phyloP scores from a whole-genome alignment of 2,888 invertebrate species.

The Pammene fasciana region DNA sequence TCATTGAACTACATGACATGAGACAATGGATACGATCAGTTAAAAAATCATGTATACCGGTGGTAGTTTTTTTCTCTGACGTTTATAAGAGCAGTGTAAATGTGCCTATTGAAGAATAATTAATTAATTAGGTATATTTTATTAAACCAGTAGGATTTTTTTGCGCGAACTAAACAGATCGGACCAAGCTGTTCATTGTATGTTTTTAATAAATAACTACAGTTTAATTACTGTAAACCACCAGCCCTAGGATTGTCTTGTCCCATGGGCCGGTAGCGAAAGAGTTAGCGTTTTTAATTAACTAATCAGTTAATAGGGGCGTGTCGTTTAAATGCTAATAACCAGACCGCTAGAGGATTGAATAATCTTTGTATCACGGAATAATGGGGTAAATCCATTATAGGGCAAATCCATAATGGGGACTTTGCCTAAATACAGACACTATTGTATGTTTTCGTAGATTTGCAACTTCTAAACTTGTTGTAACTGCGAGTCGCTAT shows the following conservation, averaged over 20 bases:
- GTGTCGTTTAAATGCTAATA: slow-evolving; percentile 41
- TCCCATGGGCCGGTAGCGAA: slow-evolving; percentile 66
- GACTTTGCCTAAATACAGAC: slow-evolving; percentile 6
- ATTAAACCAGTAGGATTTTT: no score
- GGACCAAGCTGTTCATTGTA: no score
- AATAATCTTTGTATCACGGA: slow-evolving; percentile 42
- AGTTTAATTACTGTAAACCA: slow-evolving; percentile 43
- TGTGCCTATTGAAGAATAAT: no score
- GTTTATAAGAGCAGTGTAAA: no score
- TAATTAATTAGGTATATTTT: no score
- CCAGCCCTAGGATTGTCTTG: slow-evolving; percentile 66
- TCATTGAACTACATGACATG: no score
- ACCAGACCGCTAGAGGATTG: slow-evolving; percentile 38
- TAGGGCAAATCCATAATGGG: slow-evolving; percentile 31
- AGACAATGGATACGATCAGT: no score
- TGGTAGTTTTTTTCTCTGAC: no score
- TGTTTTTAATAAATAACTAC: slow-evolving; percentile 30
- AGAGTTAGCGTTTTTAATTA: slow-evolving; percentile 81
- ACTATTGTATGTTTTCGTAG: background rate
- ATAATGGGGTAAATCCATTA: slow-evolving; percentile 36
- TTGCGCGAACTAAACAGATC: no score
- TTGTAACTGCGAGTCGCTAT: background rate
- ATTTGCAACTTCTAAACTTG: background rate
- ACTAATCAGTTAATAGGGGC: slow-evolving; percentile 77
- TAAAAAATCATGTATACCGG: no score